These are phyloP conservation scores for Apomyelois bistriatella DNA, from an alignment of 2,888 invertebrate species.

Conservation along the genomic window DNA sequence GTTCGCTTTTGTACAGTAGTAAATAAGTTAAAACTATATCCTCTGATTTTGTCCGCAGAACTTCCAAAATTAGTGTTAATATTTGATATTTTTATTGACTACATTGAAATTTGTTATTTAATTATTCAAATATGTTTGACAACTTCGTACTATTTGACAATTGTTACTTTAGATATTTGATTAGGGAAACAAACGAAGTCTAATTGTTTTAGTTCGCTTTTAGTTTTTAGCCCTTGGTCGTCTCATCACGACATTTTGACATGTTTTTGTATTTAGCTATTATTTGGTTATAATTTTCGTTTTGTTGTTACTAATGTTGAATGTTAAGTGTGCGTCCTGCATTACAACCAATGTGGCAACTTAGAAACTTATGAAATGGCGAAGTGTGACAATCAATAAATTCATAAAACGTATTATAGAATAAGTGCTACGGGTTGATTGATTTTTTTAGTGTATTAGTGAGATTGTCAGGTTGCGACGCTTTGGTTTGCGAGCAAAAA, in stretches of 20 bases:
- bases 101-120: too few species aligned
- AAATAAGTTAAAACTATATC: not conserved
- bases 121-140: too few species aligned
- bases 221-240: too few species aligned
- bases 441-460: conserved; percentile 55
- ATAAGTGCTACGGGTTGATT: conserved; percentile 52
- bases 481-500: conserved; percentile 66
- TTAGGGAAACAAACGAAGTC: too few species aligned
- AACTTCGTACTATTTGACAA: too few species aligned
- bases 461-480: conserved; percentile 55
- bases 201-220: too few species aligned
- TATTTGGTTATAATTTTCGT: not conserved
- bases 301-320: not conserved
- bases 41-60: not conserved
- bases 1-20: conserved; percentile 8
- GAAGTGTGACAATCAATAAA: conserved; percentile 20
- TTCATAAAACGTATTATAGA: conserved; percentile 30
- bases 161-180: too few species aligned
- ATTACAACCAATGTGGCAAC: not conserved
- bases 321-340: not conserved
- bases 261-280: not conserved
- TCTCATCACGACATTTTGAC: too few species aligned
- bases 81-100: not conserved
- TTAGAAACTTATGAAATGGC: not conserved
- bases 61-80: not conserved